Conservation (phyloP, 2,797 vertebrate species). For the Melanotaenia parkinsoni region DNA sequence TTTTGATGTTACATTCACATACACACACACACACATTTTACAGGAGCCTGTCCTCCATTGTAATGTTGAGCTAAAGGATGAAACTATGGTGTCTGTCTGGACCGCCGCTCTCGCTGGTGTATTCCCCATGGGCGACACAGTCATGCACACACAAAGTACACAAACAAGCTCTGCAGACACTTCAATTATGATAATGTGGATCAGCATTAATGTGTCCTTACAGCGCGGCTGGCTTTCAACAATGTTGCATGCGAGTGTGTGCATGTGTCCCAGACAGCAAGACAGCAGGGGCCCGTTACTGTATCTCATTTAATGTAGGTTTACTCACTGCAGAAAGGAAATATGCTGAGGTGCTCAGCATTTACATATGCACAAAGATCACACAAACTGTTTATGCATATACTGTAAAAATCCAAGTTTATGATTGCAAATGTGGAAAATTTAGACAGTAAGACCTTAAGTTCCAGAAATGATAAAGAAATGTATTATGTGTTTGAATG, state of each 20-base stretch:
- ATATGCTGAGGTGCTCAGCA: slow-evolving; percentile 38
- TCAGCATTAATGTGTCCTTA: slow-evolving; percentile 79
- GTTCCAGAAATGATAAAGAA: not conserved
- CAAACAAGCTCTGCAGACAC: slow-evolving; percentile 75
- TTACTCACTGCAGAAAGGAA: slow-evolving; percentile 43
- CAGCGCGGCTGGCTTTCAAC: slow-evolving; percentile 65
- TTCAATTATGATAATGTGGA: slow-evolving; percentile 85
- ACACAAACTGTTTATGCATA: not conserved
- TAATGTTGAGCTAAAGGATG: slow-evolving; percentile 71
- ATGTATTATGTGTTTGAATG: not conserved
- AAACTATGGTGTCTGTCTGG: slow-evolving; percentile 71
- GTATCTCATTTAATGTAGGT: slow-evolving; percentile 68
- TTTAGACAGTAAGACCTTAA: not conserved
- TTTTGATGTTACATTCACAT: slow-evolving; percentile 22
- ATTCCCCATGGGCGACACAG: slow-evolving; percentile 58
- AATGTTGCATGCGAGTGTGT: slow-evolving; percentile 46
- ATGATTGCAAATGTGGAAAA: slow-evolving; percentile 1
- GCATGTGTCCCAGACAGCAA: slow-evolving; percentile 60
- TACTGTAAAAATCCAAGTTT: slow-evolving; percentile 7
- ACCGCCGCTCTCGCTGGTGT: slow-evolving; percentile 56
- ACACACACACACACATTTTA: slow-evolving; percentile 35
- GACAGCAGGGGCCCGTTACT: slow-evolving; percentile 57
- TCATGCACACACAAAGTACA: slow-evolving; percentile 59
- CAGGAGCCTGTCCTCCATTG: slow-evolving; percentile 54
- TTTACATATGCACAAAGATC: slow-evolving; percentile 15